Conservation (phyloP, 2,797 vertebrate species). For the Gymnothorax reevesii region DNA sequence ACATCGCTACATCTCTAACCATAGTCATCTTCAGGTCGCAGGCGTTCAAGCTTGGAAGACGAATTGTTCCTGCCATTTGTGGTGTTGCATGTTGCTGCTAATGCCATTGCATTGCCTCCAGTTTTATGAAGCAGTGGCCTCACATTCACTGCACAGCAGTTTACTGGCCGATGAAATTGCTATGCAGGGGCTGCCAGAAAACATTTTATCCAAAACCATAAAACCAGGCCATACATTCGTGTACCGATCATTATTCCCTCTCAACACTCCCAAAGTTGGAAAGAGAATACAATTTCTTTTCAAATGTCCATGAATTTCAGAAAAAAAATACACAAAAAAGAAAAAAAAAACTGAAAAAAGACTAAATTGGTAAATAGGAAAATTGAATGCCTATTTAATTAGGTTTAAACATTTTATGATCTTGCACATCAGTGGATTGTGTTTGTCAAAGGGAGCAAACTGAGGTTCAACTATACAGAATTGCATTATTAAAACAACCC, state of each 20-base stretch:
- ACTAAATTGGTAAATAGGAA: background rate
- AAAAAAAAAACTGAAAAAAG: background rate
- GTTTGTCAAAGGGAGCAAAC: background rate
- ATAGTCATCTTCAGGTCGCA: background rate
- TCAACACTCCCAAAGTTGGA: background rate
- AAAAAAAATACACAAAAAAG: background rate
- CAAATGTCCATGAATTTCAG: background rate
- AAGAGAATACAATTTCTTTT: background rate
- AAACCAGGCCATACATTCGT: background rate
- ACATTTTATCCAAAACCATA: background rate
- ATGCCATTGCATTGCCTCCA: background rate
- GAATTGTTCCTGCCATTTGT: background rate
- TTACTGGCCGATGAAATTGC: background rate
- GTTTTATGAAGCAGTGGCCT: background rate
- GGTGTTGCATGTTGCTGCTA: background rate
- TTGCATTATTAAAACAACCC: background rate
- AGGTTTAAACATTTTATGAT: background rate
- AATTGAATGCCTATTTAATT: background rate
- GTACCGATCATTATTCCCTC: background rate
- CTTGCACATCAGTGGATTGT: background rate
- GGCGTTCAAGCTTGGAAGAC: background rate
- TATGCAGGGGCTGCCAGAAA: background rate
- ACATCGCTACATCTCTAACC: background rate
- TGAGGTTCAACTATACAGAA: background rate
- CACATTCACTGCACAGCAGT: background rate